These are phyloP conservation scores for Cettia cetti DNA, from an alignment of 2,113 vertebrate genomes.

Conservation along the genomic window DNA sequence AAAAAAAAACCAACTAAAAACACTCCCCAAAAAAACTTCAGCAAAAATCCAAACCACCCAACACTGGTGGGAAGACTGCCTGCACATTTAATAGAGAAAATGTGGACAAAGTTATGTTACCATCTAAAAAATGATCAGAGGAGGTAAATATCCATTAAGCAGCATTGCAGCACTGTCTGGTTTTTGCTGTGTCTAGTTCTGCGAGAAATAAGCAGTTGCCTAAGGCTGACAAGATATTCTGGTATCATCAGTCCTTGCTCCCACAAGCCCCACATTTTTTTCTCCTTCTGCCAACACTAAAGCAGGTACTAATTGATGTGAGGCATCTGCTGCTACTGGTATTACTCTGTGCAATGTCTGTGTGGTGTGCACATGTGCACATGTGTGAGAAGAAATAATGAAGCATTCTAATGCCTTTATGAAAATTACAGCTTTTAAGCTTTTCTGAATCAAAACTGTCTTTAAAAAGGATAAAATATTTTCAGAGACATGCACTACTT, in stretches of 20 bases:
- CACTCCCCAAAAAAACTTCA: accelerated
- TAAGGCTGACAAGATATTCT: not conserved
- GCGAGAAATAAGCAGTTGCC: not conserved
- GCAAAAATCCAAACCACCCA: not conserved
- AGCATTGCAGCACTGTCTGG: not conserved
- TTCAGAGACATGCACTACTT: not conserved
- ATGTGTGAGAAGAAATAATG: not conserved
- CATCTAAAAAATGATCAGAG: not conserved
- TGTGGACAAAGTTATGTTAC: not conserved
- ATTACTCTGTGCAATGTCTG: not conserved
- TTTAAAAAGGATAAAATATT: not conserved
- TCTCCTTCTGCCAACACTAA: not conserved
- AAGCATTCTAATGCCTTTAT: not conserved
- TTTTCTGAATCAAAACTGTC: not conserved
- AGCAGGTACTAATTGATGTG: not conserved
- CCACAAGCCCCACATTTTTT: not conserved
- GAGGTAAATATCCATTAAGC: not conserved
- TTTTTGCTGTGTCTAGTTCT: not conserved
- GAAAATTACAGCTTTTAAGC: not conserved
- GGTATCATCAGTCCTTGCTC: not conserved
- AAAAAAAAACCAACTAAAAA: not conserved
- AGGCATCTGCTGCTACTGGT: not conserved
- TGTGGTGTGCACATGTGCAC: too few relatives aligned
- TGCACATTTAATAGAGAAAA: not conserved
- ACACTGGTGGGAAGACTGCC: not conserved